These are phyloP conservation scores for Micropterix aruncella DNA, from an alignment of 2,888 invertebrate genomes.

Conservation along the genomic window DNA sequence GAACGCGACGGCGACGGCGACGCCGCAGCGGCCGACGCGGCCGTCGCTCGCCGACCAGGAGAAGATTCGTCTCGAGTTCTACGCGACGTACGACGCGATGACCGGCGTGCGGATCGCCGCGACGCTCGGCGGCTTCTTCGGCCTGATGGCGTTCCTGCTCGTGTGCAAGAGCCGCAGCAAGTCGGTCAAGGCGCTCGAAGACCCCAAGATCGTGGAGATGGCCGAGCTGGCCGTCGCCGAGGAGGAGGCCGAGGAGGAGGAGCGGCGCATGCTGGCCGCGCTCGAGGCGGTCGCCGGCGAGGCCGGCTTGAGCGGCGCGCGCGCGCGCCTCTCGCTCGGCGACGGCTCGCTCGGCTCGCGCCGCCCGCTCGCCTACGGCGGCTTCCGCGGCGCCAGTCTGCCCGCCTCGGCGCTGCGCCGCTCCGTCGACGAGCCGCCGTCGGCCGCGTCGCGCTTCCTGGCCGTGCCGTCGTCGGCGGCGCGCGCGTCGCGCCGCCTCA, in stretches of 20 bases:
- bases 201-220: conserved; percentile 67
- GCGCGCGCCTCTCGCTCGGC: conserved; percentile 47
- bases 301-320: conserved; percentile 16
- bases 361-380: conserved; percentile 31
- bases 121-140: conserved; percentile 82
- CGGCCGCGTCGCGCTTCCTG: conserved; percentile 23
- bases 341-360: conserved; percentile 44
- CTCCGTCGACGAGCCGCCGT: conserved; percentile 18
- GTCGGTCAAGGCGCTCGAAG: conserved; percentile 58
- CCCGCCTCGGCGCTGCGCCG: conserved; percentile 43
- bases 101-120: conserved; percentile 86
- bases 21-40: conserved; percentile 23
- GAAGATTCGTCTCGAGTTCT: conserved; percentile 65
- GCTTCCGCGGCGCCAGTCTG: conserved; percentile 56
- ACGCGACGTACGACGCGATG: conserved; percentile 87
- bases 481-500: conserved; percentile 45
- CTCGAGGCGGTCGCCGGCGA: conserved; percentile 48
- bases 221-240: conserved; percentile 63
- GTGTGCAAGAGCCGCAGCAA: conserved; percentile 81
- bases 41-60: conserved; percentile 42
- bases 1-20: neutral
- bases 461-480: conserved; percentile 29
- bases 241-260: conserved; percentile 53
- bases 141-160: conserved; percentile 80
- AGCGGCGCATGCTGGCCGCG: conserved; percentile 59